These are phyloP conservation scores for Valencia hispanica DNA, from an alignment of 2,797 vertebrate genomes.

Conservation along the genomic window DNA sequence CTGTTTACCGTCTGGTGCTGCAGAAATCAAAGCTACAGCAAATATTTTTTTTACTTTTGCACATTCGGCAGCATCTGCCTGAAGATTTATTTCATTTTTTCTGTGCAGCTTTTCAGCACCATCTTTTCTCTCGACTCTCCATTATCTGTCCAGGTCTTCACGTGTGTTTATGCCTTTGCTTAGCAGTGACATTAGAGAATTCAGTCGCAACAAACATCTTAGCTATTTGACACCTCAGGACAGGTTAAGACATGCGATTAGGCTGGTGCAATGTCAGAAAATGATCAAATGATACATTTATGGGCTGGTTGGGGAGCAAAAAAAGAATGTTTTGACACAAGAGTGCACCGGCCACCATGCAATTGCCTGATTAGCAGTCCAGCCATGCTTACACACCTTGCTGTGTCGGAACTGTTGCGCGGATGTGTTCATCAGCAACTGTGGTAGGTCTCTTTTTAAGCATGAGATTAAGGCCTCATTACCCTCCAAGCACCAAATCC, in stretches of 20 bases:
- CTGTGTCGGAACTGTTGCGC: not conserved
- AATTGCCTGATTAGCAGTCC: too few species aligned
- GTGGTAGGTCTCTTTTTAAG: not conserved
- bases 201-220: not conserved
- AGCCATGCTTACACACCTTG: too few species aligned
- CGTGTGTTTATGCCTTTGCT: not conserved
- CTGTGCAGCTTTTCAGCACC: too few species aligned
- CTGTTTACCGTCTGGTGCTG: not conserved
- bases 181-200: not conserved
- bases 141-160: not conserved
- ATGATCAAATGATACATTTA: not conserved
- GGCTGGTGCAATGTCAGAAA: not conserved
- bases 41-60: not conserved
- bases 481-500: conserved; percentile 10
- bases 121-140: not conserved
- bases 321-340: not conserved
- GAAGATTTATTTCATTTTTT: not conserved
- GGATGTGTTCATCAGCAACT: not conserved
- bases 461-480: conserved; percentile 19
- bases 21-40: not conserved
- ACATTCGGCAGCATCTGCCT: not conserved
- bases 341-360: too few species aligned
- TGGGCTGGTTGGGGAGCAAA: not conserved
- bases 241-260: not conserved
- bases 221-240: not conserved